Base-by-base conservation (phyloP, 64 coral and sea anemone genomes). In the Acropora yongei region DNA sequence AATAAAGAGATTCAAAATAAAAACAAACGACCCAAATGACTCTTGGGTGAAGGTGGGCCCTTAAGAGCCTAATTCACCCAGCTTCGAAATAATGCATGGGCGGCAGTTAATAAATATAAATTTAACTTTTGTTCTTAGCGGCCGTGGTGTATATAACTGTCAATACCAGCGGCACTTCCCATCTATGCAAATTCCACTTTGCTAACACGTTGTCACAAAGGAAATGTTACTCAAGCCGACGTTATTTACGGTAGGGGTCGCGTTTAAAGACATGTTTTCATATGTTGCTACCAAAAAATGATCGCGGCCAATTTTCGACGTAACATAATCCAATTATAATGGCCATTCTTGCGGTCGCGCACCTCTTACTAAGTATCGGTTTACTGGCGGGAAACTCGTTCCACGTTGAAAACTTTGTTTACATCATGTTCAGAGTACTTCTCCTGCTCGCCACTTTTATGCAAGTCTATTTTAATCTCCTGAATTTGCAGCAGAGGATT, bases 351-450 rank as follows among this genome's bases (percentile, higher is more conserved):
- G 44, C 45, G 12, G 44, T 78, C 44, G 45, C 17, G 41, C 45
- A 78, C 46, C 41, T 71, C 76, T 55, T 55, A 67, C 53, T 78
- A 78, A 57, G 74, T 89, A 89, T 89, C 87, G 74, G 74, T 89
- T 77, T 89, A 89, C 87, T 77, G 76, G 76, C 78, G 80, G 57
- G 80, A 83, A 83, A 83, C 58, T 68, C 68, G 68, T 83, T 91
- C 75, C 89, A 91, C 30, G 49, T 82, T 30, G 40, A 82, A 91
- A 65, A 82, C 78, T 91, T 91, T 91, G 89, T 91, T 91, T 82
- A 91, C 89, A 91, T 91, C 60, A 82, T 82, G 78, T 74, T 91
- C 89, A 83, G 89, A 91, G n/a, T 91, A 91, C 78, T 83, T 91
- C 78, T 91, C 89, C 78, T 91, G 77, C 89, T 90, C 63, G 66